A percentile compares a stretch with the other conserved stretches of the same genome.
Conservation (phyloP, 92 coral and sea anemone genomes). For the Epizoanthus illoricatus region DNA sequence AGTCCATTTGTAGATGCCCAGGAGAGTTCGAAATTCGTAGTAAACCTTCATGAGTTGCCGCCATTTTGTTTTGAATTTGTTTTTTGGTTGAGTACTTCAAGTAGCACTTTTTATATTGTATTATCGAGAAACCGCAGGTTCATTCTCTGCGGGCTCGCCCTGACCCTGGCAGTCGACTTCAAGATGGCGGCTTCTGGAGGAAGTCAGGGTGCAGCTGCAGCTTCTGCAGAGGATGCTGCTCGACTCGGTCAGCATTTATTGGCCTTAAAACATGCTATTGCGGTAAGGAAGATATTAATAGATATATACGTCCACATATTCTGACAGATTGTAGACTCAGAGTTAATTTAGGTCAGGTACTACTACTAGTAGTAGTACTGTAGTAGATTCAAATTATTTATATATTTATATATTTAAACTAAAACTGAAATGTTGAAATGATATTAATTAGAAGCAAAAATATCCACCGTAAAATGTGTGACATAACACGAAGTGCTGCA, state of each 20-base stretch:
- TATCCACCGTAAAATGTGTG: constrained; percentile 15
- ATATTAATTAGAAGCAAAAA: too few relatives aligned
- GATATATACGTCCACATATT: not conserved
- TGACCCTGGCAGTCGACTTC: not conserved
- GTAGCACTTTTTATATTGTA: not conserved
- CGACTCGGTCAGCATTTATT: constrained; percentile 39
- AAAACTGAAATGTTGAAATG: too few relatives aligned
- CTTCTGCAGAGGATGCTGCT: constrained; percentile 26
- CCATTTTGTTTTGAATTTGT: constrained; percentile 77
- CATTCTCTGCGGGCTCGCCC: not conserved
- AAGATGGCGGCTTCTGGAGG: constrained; percentile 54
- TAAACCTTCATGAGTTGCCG: constrained; percentile 80
- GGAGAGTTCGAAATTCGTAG: constrained; percentile 58
- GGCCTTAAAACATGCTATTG: constrained; percentile 30
- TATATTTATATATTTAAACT: too few relatives aligned
- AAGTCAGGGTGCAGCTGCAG: not conserved
- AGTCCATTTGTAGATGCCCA: constrained; percentile 64
- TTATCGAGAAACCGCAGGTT: not conserved
- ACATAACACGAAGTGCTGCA: too few relatives aligned
- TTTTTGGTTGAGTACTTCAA: not conserved
- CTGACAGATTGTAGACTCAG: not conserved
- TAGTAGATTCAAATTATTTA: too few relatives aligned
- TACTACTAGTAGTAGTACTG: too few relatives aligned
- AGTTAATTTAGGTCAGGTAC: constrained; percentile 26
- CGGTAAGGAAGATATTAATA: constrained; percentile 28